Evolutionary conservation across 2,888 invertebrate genomes (phyloP), one percentile per base, ranked within the genome.

Genomic region (Drosophila kuntzei): DNA sequence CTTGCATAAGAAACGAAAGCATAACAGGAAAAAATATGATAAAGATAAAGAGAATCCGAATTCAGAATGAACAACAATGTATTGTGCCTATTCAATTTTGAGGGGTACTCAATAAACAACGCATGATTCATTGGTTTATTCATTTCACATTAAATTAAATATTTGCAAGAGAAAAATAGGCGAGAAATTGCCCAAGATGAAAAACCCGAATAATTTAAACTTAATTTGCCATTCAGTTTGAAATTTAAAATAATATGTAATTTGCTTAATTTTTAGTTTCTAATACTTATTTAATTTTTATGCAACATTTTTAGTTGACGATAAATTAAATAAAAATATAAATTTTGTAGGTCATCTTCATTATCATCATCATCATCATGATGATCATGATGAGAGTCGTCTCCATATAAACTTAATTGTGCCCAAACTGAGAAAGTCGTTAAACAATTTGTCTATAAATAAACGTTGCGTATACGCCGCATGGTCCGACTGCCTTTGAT

Each of bases 391-490:
- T 25, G 11, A 34, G 43, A 59, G 54, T 46, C n/a, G n/a, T 61
- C 62, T 49, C 58, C 51, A 57, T 43, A 51, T 53, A 57, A 71
- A 87, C 71, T 71, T 87, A 85, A 78, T 76, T 87, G 77, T 68
- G 86, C 67, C 61, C 61, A 71, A 65, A 69, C 62, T 53, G 32
- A 57, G 32, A 51, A 36, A 59, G 14, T 77, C 75, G 77, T 85
- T 77, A 81, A 87, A 71, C 77, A 87, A 89, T 85, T 85, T 85
- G 77, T 34, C 85, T 85, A 85, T 77, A 85, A 89, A 85, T 85
- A 85, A 77, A 86, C 44, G 47, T 89, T 85, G 85, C 89, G 85
- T 84, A 85, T 79, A 68, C 89, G 81, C 74, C 65, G 77, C 80
- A 58, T 79, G 60, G 46, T 49, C 44, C 46, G 44, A 37, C 44